Base-by-base conservation (phyloP, 2,888 invertebrate genomes). In the Therioaphis trifolii region DNA sequence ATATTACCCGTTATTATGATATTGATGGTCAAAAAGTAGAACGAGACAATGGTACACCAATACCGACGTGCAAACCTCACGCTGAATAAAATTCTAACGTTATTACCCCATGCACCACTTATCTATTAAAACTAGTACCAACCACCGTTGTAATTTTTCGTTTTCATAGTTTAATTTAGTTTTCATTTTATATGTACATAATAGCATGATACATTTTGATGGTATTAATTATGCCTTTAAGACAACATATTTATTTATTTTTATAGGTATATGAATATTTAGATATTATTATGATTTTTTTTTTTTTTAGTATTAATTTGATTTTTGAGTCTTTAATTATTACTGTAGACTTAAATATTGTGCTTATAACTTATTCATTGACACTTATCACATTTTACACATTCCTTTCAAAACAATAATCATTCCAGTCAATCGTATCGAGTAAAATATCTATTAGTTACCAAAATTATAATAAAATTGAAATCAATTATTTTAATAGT, bases 1-100 rank as follows among this genome's bases (percentile, higher is more conserved):
- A 24, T 52, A 63, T 82, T 63, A 12, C 9, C 63, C 82, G 63
- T 40, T 74, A 74, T 82, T 82, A 82, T 63, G 82, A 74, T n/a
- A 74, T 82, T 27, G 82, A 82, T 27, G 82, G 82, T 74, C 82
- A 66, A 43, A 82, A 74, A 49, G 63, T 82, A 82, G 82, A 82
- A 82, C 82, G 74, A 63, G 82, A 74, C 82, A 82, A 74, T 27
- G 82, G 82, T 35, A 49, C 49, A 29, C 15, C 58, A 21, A 82
- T 46, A 29, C 40, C n/a, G 12, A 40, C 14, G 52, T 63, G 63
- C 61, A 82, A 82, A 82, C 74, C 52, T 27, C 82, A 82, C 40
- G 74, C 49, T 0, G 82, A 82, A 1, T 82, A 82, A 82, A 72
- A 63, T n/a, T 11, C n/a, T 49, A 11, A 49, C 52, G 18, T 66